Evolutionary conservation across 2,888 invertebrate genomes (phyloP).

Genomic region (Gandaritis pyraliata): DNA sequence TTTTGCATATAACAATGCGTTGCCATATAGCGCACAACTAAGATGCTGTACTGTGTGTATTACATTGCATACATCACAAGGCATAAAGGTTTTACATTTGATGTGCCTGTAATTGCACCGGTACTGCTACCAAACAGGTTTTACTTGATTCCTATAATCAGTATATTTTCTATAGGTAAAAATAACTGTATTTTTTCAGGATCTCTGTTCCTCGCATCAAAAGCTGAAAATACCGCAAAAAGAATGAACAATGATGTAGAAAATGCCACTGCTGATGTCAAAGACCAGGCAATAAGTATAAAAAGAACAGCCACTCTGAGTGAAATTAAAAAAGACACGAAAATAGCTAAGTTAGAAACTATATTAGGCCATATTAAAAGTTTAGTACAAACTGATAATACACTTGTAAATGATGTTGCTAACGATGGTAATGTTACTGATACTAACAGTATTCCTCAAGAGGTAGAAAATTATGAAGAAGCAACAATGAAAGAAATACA

Average conservation of each 20-base stretch:
- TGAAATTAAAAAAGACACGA: constrained; percentile 34
- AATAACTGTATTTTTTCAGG: neutral
- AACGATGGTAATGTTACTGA: constrained; percentile 6
- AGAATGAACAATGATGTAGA: neutral
- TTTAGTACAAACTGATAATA: constrained; percentile 1
- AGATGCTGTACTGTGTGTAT: no score
- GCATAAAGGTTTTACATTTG: no score
- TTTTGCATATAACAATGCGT: no score
- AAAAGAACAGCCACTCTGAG: constrained; percentile 27
- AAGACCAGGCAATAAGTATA: neutral
- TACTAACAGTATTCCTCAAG: neutral
- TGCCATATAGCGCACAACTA: no score
- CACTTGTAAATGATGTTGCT: constrained; percentile 34
- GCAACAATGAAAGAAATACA: neutral
- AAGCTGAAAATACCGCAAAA: neutral
- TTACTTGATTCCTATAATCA: no score
- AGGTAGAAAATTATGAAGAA: neutral
- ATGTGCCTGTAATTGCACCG: no score
- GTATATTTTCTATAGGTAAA: neutral
- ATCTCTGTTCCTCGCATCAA: neutral
- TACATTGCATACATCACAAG: no score
- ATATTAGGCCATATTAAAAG: constrained; percentile 58
- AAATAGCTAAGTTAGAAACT: constrained; percentile 58
- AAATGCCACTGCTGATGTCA: neutral
- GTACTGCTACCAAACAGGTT: no score